Base-by-base conservation (phyloP, 2,113 vertebrate genomes). In the Shinisaurus crocodilurus region DNA sequence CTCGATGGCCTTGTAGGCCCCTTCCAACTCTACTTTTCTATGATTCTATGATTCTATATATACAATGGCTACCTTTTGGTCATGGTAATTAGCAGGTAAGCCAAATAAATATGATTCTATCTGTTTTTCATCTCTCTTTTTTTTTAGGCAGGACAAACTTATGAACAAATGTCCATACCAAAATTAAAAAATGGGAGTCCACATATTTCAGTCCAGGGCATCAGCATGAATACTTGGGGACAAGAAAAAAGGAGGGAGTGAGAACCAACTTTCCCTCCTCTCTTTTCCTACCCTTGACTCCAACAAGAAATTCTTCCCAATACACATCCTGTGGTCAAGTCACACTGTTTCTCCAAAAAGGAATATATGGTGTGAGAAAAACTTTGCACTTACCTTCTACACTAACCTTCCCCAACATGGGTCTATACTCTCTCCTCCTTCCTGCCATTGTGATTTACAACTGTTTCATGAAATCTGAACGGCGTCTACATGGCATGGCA, bases 201-300 rank as follows among this genome's bases (percentile, higher is more conserved):
- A 34, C 32, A 72, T 12, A 10, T 34, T 72, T 72, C 3, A 72
- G 6, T 9, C 7, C 6, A n/a, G 32, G 10, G 32, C 32, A 72
- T 34, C 9, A 37, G 20, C 50, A 82, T 0, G 0, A 82, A 63
- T 0, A 18, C n/a, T 0, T 0, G 57, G 0, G 6, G 70, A 63
- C 0, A 43, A 81, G 74, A 60, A 27, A 29, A 25, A 60, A 13
- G 5, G 50, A 3, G 1, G 16, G 18, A 16, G 16, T 18, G 60
- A 63, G 18, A 37, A 57, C 16, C 0, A 0, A 40, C 60, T 83
- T 83, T 65, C 60, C 70, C 29, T n/a, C 34, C 5, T 63, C 57
- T 40, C 63, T 83, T 83, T 83, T 25, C 25, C 25, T 43, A 83
- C 23, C 10, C n/a, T 65, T 43, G 40, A 63, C 23, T 74, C 34